phyloP scores from a whole-genome alignment of 2,888 invertebrate genomes.

The Netelia fuscicornis region DNA sequence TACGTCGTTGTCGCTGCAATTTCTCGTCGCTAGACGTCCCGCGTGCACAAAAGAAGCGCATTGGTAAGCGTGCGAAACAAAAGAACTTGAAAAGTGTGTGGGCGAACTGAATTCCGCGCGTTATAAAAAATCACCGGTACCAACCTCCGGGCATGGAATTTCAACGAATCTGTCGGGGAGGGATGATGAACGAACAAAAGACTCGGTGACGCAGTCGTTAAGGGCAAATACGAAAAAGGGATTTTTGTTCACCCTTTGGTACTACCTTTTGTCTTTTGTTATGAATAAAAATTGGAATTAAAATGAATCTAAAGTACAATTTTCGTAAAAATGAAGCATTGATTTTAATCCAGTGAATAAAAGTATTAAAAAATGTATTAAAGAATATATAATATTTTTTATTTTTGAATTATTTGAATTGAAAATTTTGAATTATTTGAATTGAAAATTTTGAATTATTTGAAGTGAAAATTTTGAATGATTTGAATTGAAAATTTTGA shows the following conservation, averaged over 20 bases:
- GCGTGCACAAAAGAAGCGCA: slow-evolving; percentile 37
- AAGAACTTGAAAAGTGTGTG: slow-evolving; percentile 22
- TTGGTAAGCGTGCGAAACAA: slow-evolving; percentile 31
- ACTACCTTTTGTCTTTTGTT: neutral
- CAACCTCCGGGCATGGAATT: slow-evolving; percentile 41
- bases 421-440: too few species aligned
- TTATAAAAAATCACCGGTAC: slow-evolving; percentile 13
- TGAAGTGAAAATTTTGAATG: too few species aligned
- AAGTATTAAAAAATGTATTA: too few species aligned
- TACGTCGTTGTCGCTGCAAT: slow-evolving; percentile 13
- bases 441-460: too few species aligned
- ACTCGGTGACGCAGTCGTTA: slow-evolving; percentile 1
- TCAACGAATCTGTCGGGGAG: slow-evolving; percentile 23
- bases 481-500: too few species aligned
- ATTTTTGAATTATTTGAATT: too few species aligned
- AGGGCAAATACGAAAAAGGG: slow-evolving; percentile 5
- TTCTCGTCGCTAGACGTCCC: slow-evolving; percentile 1
- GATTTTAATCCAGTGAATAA: too few species aligned
- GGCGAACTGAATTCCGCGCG: slow-evolving; percentile 7
- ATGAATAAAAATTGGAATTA: neutral
- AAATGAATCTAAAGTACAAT: neutral
- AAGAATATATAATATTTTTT: too few species aligned
- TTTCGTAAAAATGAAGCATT: too few species aligned
- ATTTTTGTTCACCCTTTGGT: neutral
- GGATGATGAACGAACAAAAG: slow-evolving; percentile 19